Percentiles rank a stretch among this genome's conserved stretches.
Evolutionary conservation across 2,888 invertebrate species (phyloP).

Genomic region (Tridacna gigas): DNA sequence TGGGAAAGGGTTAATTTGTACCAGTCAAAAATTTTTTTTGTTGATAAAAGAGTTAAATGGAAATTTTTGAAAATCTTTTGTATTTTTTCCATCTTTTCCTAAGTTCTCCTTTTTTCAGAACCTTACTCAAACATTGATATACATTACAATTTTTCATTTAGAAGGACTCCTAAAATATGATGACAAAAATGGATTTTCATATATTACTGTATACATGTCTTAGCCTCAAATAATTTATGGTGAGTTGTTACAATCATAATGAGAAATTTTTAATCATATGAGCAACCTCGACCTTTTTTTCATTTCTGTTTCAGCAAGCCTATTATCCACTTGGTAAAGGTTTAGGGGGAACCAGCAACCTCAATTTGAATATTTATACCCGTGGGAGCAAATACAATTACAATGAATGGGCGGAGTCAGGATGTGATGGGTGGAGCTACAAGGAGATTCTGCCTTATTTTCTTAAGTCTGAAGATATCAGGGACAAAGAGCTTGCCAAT

Average conservation of each 20-base stretch:
- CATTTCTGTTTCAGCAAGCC: not conserved
- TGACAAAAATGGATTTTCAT: too few species aligned
- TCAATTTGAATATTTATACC: conserved; percentile 8
- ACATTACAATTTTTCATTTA: not conserved
- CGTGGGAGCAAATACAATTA: conserved; percentile 7
- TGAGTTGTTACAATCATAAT: too few species aligned
- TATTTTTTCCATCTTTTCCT: too few species aligned
- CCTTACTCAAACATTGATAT: not conserved
- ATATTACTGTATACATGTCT: too few species aligned
- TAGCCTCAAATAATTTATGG: too few species aligned
- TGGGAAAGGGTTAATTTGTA: not conserved
- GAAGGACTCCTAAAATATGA: not conserved
- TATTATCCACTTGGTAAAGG: conserved; percentile 25
- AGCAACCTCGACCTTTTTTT: too few species aligned
- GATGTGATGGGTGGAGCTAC: conserved; percentile 27
- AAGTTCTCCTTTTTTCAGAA: not conserved
- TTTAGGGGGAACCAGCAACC: conserved; percentile 14
- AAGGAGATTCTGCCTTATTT: conserved; percentile 30
- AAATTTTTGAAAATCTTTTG: too few species aligned
- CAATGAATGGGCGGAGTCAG: conserved; percentile 12
- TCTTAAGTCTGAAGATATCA: conserved; percentile 5
- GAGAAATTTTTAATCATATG: too few species aligned
- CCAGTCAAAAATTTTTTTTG: too few species aligned
- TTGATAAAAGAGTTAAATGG: too few species aligned
- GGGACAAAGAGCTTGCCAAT: not conserved